Base-by-base conservation (phyloP, 2,113 vertebrate species). In the Myotis brandtii region DNA sequence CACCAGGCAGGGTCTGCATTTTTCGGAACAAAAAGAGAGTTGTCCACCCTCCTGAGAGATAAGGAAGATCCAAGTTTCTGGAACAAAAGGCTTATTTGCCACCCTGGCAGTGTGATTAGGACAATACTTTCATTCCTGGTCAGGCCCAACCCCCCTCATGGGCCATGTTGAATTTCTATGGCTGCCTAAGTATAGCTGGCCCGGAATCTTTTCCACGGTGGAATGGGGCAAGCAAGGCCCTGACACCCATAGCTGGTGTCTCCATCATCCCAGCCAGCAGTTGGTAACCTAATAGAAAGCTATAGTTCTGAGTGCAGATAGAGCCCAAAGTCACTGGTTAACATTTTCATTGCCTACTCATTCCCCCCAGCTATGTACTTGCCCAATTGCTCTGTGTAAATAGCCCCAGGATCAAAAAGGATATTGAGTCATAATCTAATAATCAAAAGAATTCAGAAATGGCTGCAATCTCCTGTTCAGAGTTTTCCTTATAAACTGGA, bases 391-490 rank as follows among this genome's bases (percentile, higher is more conserved):
- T 52, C 66, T 64, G 16, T 67, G 34, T 80, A 46, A 91, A 91
- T 70, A 72, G 50, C 27, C 16, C 18, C 66, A 67, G 18, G 12
- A 77, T 92, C 43, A 89, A 69, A 88, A 66, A 66, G 5, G 50
- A 69, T 69, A 77, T n/a, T 52, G 64, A 95, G 9, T 75, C 25
- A 43, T 48, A 82, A 85, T 46, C 48, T 21, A 56, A 83, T 50
- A 69, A 84, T 43, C 4, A 18, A 46, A 80, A 75, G 66, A 91
- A 84, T 43, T 50, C 54, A 69, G 30, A 77, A 80, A 59, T 80
- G 21, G 79, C 30, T 25, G 8, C 6, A 27, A 4, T 48, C 27
- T 93, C 76, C 32, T 77, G 9, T 25, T 67, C n/a, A 46, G 72
- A 59, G 56, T 10, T 83, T 91, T 83, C 67, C 76, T 76, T 43